Conservation (phyloP, 2,113 vertebrate species). For the Chaetura pelagica region DNA sequence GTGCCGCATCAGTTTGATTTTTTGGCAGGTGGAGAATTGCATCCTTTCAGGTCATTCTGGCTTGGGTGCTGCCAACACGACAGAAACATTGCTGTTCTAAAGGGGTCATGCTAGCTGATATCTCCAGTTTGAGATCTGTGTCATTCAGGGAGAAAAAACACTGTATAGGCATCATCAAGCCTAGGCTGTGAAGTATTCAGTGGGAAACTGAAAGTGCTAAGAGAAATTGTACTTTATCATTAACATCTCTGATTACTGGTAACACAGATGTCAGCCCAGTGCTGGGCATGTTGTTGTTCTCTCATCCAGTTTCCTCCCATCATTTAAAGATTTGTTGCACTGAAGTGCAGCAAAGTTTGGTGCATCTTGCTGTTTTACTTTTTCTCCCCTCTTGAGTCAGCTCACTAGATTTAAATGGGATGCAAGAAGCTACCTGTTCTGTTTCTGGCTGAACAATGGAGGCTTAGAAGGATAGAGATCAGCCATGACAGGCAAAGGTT, state of each 20-base stretch:
- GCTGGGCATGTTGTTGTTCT: rapidly evolving
- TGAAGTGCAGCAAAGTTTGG: not conserved
- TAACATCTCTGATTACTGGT: not conserved
- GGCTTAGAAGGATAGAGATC: not conserved
- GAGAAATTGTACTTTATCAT: not conserved
- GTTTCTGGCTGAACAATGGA: not conserved
- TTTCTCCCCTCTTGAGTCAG: rapidly evolving
- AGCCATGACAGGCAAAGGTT: not conserved
- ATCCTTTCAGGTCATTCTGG: not conserved
- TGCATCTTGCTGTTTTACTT: not conserved
- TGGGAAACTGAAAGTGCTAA: not conserved
- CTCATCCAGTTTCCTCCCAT: not conserved
- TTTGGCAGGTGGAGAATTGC: not conserved
- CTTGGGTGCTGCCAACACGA: not conserved
- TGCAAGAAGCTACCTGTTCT: not conserved
- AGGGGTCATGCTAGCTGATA: not conserved
- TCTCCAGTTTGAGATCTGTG: not conserved
- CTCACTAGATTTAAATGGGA: not conserved
- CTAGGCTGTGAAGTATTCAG: not conserved
- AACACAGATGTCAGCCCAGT: not conserved
- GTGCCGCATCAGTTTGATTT: not conserved
- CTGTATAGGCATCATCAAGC: not conserved
- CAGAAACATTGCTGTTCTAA: not conserved
- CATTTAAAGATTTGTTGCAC: not conserved
- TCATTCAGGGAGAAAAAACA: not conserved